Conservation (phyloP, 1,140 invertebrate genomes). For the Liolophura sinensis region DNA sequence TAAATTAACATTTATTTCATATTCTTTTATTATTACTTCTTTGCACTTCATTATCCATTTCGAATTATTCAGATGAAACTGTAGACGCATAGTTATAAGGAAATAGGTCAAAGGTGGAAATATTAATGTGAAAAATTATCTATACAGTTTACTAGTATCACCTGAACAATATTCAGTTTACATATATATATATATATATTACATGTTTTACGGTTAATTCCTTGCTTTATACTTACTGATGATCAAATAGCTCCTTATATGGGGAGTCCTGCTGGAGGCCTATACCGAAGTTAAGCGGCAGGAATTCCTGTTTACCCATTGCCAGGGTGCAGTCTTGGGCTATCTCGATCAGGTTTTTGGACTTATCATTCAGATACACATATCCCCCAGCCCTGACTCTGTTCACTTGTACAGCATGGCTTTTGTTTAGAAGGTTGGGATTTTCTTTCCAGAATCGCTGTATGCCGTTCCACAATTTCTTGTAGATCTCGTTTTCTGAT, state of each 20-base stretch:
- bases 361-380: constrained; percentile 9
- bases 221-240: constrained; percentile 7
- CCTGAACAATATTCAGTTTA: no score
- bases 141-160: no score
- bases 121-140: no score
- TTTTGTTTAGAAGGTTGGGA: background rate
- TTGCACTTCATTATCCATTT: no score
- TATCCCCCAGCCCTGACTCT: constrained; percentile 3
- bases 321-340: constrained; percentile 8
- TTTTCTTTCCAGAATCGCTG: background rate
- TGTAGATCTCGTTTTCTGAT: constrained; percentile 2
- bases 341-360: background rate
- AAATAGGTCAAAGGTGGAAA: no score
- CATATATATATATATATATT: no score
- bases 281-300: constrained; percentile 12
- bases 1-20: no score
- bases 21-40: no score
- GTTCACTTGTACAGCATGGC: background rate
- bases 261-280: constrained; percentile 10
- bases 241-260: constrained; percentile 2
- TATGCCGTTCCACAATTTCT: constrained; percentile 4
- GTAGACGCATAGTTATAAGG: no score
- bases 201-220: no score
- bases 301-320: constrained; percentile 9
- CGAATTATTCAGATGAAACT: no score